A percentile compares a stretch with the other conserved stretches of the same genome.
Conservation (phyloP, 2,888 invertebrate species). For the Sarcophaga rosellei region DNA sequence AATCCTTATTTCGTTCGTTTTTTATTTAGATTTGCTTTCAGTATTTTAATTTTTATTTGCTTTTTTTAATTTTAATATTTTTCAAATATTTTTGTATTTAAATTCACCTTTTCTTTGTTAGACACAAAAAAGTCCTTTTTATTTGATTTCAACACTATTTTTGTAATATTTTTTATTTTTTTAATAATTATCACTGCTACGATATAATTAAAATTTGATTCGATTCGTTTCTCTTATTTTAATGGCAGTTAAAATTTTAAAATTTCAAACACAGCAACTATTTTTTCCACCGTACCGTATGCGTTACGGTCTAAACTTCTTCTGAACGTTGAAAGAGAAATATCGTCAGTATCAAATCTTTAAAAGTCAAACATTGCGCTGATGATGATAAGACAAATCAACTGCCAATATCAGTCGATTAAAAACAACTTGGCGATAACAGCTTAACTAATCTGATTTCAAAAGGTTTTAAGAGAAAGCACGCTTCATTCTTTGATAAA, state of each 20-base stretch:
- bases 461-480: too few species aligned
- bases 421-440: too few species aligned
- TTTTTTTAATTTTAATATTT: background rate
- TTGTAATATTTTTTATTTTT: background rate
- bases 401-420: conserved; percentile 17
- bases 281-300: conserved; percentile 20
- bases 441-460: too few species aligned
- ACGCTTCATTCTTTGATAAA: too few species aligned
- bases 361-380: background rate
- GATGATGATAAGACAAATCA: conserved; percentile 30
- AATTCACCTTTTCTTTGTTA: background rate
- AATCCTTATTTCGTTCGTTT: too few species aligned
- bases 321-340: conserved; percentile 31
- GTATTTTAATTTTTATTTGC: background rate
- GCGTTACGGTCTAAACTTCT: conserved; percentile 31
- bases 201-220: background rate
- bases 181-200: background rate
- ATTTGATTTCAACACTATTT: background rate
- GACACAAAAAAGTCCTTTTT: background rate
- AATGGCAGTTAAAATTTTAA: background rate
- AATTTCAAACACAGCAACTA: background rate
- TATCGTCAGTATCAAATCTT: conserved; percentile 18
- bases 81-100: background rate
- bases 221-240: background rate
- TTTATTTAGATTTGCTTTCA: too few species aligned